Conservation (phyloP, 2,888 invertebrate species). For the Acholoe squamosa region DNA sequence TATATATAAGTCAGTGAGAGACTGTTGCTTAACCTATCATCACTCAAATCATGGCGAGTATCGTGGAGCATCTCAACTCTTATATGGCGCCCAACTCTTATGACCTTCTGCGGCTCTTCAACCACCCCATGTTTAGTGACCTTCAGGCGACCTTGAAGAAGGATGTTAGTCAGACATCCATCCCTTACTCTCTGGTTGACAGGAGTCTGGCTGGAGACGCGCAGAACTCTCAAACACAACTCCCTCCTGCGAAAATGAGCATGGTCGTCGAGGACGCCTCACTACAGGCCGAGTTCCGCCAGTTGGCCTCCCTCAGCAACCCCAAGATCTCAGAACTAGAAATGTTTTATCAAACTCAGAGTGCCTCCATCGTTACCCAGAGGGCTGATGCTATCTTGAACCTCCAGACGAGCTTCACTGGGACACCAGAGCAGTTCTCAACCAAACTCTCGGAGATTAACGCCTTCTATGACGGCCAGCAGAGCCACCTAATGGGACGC, state of each 20-base stretch:
- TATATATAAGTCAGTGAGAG: too few relatives aligned
- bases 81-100: not conserved
- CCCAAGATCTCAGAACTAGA: slow-evolving; percentile 75
- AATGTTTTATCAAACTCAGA: slow-evolving; percentile 75
- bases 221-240: not conserved
- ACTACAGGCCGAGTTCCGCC: slow-evolving; percentile 77
- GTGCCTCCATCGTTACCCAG: slow-evolving; percentile 74
- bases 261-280: slow-evolving; percentile 78
- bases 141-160: slow-evolving; percentile 74
- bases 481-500: slow-evolving; percentile 75
- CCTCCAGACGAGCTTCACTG: not conserved
- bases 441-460: slow-evolving; percentile 66
- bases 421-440: slow-evolving; percentile 42
- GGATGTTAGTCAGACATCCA: slow-evolving; percentile 71
- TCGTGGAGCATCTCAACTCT: slow-evolving; percentile 4
- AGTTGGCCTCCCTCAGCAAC: slow-evolving; percentile 72
- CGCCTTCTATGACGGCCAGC: slow-evolving; percentile 74
- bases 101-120: slow-evolving; percentile 70
- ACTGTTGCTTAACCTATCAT: too few relatives aligned
- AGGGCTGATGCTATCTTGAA: slow-evolving; percentile 73
- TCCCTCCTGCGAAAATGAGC: not conserved
- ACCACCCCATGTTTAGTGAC: slow-evolving; percentile 78
- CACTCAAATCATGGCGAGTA: slow-evolving; percentile 46
- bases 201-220: not conserved
- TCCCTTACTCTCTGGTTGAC: slow-evolving; percentile 68